A percentile compares a stretch with the other conserved stretches of the same genome.
phyloP scores from a whole-genome alignment of 2,113 vertebrate genomes.

The Pachycephala philippinensis region DNA sequence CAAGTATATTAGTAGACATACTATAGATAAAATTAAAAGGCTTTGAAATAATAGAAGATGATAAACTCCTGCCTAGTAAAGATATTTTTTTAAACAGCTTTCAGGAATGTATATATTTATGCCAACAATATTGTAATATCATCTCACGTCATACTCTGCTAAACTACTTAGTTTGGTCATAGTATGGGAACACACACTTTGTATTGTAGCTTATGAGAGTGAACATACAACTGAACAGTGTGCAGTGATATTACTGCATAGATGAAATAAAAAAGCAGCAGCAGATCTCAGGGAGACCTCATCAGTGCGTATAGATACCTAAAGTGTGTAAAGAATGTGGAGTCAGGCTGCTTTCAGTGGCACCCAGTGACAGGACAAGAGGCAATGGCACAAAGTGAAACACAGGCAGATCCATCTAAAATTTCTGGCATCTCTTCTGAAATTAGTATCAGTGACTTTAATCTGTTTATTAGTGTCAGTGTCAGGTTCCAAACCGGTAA shows the following conservation, averaged over 20 bases:
- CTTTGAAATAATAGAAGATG: background rate
- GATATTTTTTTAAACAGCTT: background rate
- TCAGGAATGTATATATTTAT: background rate
- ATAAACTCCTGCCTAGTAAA: background rate
- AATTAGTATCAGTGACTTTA: slow-evolving; percentile 50
- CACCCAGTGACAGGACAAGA: background rate
- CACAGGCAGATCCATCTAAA: background rate
- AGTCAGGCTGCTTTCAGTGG: background rate
- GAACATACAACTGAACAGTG: background rate
- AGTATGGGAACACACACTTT: background rate
- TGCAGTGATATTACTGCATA: background rate
- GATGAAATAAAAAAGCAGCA: background rate
- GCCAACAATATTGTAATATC: background rate
- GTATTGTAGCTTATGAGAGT: background rate
- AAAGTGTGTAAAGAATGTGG: background rate
- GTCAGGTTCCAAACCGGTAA: slow-evolving; percentile 51
- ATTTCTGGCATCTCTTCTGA: background rate
- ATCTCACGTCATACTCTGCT: background rate
- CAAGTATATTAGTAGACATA: background rate
- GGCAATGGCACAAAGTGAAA: background rate
- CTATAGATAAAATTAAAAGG: background rate
- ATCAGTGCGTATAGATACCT: background rate
- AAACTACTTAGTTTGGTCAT: background rate
- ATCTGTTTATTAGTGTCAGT: slow-evolving; percentile 62
- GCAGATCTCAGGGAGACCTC: background rate